Percentiles rank a stretch among this genome's conserved stretches.
These are phyloP conservation scores for Rhinichthys osculus DNA, from an alignment of 2,797 vertebrate species.

Conservation along the genomic window DNA sequence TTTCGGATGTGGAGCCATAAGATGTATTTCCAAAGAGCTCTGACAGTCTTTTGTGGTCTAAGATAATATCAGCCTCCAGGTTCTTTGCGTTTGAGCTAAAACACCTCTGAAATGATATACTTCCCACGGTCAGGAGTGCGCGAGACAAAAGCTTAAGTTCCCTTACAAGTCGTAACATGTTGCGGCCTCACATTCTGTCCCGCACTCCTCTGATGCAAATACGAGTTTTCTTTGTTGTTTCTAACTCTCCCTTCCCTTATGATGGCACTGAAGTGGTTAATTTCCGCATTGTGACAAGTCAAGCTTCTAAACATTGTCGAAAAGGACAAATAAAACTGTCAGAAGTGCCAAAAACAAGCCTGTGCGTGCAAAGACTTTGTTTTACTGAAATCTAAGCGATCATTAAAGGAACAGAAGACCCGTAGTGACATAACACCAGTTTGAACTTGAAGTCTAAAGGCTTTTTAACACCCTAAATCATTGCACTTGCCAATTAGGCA, in stretches of 20 bases:
- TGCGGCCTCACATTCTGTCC: slow-evolving; percentile 62
- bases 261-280: slow-evolving; percentile 29
- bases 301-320: slow-evolving; percentile 44
- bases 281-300: slow-evolving; percentile 54
- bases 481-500: not conserved
- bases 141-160: slow-evolving; percentile 74
- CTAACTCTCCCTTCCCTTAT: slow-evolving; percentile 26
- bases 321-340: slow-evolving; percentile 45
- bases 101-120: slow-evolving; percentile 70
- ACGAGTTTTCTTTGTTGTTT: slow-evolving; percentile 53
- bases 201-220: slow-evolving; percentile 62
- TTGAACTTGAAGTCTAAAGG: slow-evolving; percentile 40
- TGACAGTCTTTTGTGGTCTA: slow-evolving; percentile 45
- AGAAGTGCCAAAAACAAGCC: slow-evolving; percentile 52
- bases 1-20: slow-evolving; percentile 51
- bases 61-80: slow-evolving; percentile 65
- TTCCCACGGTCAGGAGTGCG: slow-evolving; percentile 73
- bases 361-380: slow-evolving; percentile 33
- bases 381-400: slow-evolving; percentile 41
- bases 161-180: slow-evolving; percentile 74
- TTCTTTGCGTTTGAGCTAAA: slow-evolving; percentile 59
- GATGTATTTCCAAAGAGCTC: not conserved
- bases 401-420: slow-evolving; percentile 37
- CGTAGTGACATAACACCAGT: slow-evolving; percentile 37
- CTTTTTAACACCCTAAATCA: slow-evolving; percentile 14